These are phyloP conservation scores for Dromaius novaehollandiae DNA, from an alignment of 2,113 vertebrate species.

Conservation along the genomic window DNA sequence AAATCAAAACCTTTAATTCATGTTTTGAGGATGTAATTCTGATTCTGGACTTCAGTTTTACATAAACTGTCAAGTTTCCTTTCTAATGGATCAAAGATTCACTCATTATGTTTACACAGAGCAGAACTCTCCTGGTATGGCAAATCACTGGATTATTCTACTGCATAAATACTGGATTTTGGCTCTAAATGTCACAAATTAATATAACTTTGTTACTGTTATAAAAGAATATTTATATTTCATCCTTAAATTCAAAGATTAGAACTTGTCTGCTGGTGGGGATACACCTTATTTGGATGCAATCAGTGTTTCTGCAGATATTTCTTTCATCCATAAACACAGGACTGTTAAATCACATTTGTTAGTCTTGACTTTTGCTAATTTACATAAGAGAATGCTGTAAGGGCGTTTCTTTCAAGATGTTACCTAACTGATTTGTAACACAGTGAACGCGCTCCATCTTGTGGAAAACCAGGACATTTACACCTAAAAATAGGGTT, in stretches of 20 bases:
- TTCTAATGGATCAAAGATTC: not conserved
- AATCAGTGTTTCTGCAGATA: not conserved
- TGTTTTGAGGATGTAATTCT: not conserved
- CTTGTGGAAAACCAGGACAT: slow-evolving; percentile 15
- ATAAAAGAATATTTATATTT: not conserved
- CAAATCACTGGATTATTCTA: not conserved
- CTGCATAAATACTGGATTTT: not conserved
- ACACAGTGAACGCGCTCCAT: slow-evolving; percentile 17
- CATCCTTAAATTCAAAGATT: not conserved
- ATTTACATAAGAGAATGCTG: not conserved
- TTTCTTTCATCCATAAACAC: not conserved
- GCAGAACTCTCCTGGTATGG: not conserved
- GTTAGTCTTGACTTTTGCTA: not conserved
- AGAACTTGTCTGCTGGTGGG: not conserved
- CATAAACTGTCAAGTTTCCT: rapidly evolving
- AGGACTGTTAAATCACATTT: not conserved
- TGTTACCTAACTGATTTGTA: not conserved
- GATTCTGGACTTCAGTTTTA: not conserved
- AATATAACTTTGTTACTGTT: not conserved
- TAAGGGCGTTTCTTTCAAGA: rapidly evolving
- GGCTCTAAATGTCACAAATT: not conserved
- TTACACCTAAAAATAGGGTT: not conserved
- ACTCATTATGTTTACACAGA: not conserved
- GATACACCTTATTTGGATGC: not conserved
- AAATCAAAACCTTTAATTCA: not conserved